phyloP scores from a whole-genome alignment of 2,888 invertebrate genomes.

The Eupithecia vulgata region DNA sequence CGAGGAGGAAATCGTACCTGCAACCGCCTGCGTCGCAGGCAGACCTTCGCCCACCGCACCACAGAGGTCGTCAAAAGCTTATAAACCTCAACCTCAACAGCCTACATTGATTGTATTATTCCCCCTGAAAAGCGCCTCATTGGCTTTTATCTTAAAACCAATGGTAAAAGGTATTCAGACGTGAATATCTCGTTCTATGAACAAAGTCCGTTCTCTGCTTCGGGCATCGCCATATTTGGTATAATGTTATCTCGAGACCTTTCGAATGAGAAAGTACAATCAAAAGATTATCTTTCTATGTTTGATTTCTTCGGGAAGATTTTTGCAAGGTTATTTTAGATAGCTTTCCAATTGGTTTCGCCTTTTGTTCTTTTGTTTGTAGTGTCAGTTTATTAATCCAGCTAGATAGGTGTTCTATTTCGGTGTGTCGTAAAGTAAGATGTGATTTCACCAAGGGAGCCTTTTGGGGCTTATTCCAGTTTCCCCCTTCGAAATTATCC shows the following conservation, averaged over 20 bases:
- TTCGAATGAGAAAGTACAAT: constrained; percentile 30
- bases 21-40: no score
- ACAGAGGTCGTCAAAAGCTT: no score
- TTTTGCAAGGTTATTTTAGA: neutral
- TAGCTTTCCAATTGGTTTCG: neutral
- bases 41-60: no score
- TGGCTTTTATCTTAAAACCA: no score
- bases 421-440: neutral
- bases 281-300: constrained; percentile 20
- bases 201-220: constrained; percentile 13
- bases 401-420: neutral
- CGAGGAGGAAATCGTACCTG: no score
- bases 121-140: no score
- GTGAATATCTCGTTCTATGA: neutral
- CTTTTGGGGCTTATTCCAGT: neutral
- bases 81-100: no score
- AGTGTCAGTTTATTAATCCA: neutral
- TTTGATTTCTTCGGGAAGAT: constrained; percentile 8
- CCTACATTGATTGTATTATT: no score
- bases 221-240: constrained; percentile 13
- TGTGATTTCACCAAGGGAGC: neutral
- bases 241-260: constrained; percentile 15
- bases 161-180: neutral
- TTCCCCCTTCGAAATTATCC: neutral
- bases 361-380: neutral